Conservation (phyloP, 2,888 invertebrate genomes). For the Xestia c-nigrum region DNA sequence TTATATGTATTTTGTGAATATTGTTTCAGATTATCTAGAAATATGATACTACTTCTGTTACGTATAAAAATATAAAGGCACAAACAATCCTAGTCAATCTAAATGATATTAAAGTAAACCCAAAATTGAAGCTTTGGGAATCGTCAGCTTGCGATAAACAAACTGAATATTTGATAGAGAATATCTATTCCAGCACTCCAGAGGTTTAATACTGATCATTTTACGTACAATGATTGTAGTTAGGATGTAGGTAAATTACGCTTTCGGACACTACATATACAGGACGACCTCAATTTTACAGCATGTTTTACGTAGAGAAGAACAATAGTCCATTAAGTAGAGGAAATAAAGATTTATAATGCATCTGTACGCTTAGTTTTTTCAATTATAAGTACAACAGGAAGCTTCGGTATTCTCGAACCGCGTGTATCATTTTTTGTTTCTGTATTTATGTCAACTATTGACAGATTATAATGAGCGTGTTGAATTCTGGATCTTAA, state of each 20-base stretch:
- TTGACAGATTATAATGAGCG: not conserved
- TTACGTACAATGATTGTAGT: slow-evolving; percentile 16
- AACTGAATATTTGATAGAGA: not conserved
- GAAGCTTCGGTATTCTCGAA: slow-evolving; percentile 8
- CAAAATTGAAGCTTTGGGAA: not conserved
- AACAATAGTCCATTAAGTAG: slow-evolving; percentile 73
- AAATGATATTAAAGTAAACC: not conserved
- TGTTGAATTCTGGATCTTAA: slow-evolving; percentile 17
- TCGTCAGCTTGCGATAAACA: not conserved
- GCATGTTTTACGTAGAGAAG: slow-evolving; percentile 52
- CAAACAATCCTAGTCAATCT: not conserved
- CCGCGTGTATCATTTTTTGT: not conserved
- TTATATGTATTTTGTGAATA: no score
- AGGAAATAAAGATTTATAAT: slow-evolving; percentile 67
- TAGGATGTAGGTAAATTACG: slow-evolving; percentile 44
- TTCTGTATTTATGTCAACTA: slow-evolving; percentile 8
- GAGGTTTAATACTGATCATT: slow-evolving; percentile 13
- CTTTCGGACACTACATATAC: slow-evolving; percentile 52
- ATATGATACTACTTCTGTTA: not conserved
- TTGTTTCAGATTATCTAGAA: not conserved
- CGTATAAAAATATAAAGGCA: not conserved
- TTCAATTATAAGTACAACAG: slow-evolving; percentile 34
- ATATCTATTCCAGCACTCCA: not conserved
- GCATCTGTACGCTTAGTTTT: slow-evolving; percentile 51
- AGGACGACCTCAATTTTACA: slow-evolving; percentile 70